Conservation (phyloP, 2,797 vertebrate species). For the Psittacula derbiana region DNA sequence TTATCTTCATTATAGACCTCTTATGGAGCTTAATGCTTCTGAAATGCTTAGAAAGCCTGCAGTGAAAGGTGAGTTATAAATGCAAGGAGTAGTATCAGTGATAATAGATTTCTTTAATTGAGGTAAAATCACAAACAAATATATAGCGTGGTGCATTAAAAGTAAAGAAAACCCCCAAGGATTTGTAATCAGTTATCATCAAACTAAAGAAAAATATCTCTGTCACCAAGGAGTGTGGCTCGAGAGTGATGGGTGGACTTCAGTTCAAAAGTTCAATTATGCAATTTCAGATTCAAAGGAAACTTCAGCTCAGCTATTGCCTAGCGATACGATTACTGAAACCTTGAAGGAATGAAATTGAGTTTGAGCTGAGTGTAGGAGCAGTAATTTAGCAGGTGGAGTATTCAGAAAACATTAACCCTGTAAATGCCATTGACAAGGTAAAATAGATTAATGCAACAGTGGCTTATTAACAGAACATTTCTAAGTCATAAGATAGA, state of each 20-base stretch:
- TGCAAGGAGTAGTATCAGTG: slow-evolving; percentile 19
- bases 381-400: slow-evolving; percentile 52
- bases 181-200: slow-evolving; percentile 31
- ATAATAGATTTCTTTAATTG: slow-evolving; percentile 34
- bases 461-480: neutral
- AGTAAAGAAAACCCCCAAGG: slow-evolving; percentile 29
- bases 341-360: slow-evolving; percentile 63
- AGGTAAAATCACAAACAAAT: slow-evolving; percentile 47
- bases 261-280: slow-evolving; percentile 62
- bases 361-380: slow-evolving; percentile 37
- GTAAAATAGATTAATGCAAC: neutral
- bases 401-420: slow-evolving; percentile 46
- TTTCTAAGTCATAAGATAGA: neutral
- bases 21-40: slow-evolving; percentile 46
- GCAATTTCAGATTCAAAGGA: slow-evolving; percentile 70
- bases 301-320: slow-evolving; percentile 57
- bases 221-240: slow-evolving; percentile 14
- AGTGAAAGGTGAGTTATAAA: slow-evolving; percentile 54
- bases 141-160: neutral
- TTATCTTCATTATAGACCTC: slow-evolving; percentile 44
- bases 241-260: slow-evolving; percentile 41
- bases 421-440: neutral
- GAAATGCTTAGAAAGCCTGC: slow-evolving; percentile 53
- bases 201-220: slow-evolving; percentile 45
- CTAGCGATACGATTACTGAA: slow-evolving; percentile 37